A percentile compares a stretch with the other conserved stretches of the same genome.
phyloP scores from a whole-genome alignment of 2,113 vertebrate species.

The Plectropomus leopardus region DNA sequence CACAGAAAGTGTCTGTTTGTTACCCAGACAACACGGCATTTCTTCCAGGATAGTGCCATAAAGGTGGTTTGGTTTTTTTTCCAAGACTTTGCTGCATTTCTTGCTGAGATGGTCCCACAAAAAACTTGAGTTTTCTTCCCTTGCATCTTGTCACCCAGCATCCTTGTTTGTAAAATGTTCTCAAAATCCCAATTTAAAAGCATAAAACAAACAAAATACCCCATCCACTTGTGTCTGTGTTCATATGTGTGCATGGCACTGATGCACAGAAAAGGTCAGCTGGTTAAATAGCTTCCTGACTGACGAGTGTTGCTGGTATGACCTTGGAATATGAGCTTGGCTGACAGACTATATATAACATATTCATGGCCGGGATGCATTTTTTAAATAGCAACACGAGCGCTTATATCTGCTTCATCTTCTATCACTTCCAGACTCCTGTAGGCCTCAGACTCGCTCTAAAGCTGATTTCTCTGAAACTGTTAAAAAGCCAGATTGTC shows the following conservation, averaged over 20 bases:
- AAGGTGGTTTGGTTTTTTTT: too few relatives aligned
- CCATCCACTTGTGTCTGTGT: background rate
- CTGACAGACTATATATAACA: background rate
- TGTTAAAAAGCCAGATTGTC: too few relatives aligned
- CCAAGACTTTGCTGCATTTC: too few relatives aligned
- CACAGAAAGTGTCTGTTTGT: too few relatives aligned
- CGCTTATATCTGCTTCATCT: background rate
- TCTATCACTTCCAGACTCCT: background rate
- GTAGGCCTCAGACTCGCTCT: background rate
- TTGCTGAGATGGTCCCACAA: too few relatives aligned
- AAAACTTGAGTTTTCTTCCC: background rate
- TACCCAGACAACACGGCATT: too few relatives aligned
- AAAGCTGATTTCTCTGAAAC: background rate
- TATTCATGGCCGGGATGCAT: background rate
- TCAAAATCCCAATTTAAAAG: background rate
- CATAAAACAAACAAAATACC: too few relatives aligned
- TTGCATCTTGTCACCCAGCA: background rate
- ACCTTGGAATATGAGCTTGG: constrained; percentile 38
- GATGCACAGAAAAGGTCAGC: fast-evolving
- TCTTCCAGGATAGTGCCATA: too few relatives aligned
- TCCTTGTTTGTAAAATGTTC: background rate
- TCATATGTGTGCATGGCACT: background rate
- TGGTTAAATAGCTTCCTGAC: background rate
- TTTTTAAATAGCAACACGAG: constrained; percentile 26
- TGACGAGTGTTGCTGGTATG: background rate